Percentiles rank a stretch among this genome's conserved stretches.
These are phyloP conservation scores for Drosophila maculinotata DNA, from an alignment of 2,888 invertebrate species.

Conservation along the genomic window DNA sequence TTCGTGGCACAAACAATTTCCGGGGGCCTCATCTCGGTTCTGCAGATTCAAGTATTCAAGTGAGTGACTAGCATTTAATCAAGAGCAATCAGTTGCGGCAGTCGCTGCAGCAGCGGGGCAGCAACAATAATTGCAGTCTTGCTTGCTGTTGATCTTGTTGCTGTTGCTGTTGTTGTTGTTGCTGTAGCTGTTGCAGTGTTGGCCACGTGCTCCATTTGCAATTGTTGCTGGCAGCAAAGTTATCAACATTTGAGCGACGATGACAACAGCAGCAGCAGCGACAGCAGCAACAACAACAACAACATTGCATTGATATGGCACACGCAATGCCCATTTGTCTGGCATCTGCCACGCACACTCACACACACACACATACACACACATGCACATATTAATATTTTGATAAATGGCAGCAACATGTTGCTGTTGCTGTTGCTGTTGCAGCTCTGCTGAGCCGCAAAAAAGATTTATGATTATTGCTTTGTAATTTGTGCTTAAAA, in stretches of 20 bases:
- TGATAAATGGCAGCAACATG: slow-evolving; percentile 75
- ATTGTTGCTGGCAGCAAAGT: slow-evolving; percentile 56
- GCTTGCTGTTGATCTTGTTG: slow-evolving; percentile 30
- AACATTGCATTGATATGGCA: slow-evolving; percentile 64
- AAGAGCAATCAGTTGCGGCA: slow-evolving; percentile 72
- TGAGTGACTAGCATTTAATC: slow-evolving; percentile 77
- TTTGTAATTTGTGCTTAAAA: slow-evolving; percentile 80
- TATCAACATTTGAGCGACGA: slow-evolving; percentile 66
- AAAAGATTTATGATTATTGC: slow-evolving; percentile 80
- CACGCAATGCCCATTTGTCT: slow-evolving; percentile 76
- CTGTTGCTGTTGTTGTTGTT: slow-evolving; percentile 34
- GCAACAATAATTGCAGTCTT: slow-evolving; percentile 58
- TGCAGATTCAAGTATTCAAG: slow-evolving; percentile 60
- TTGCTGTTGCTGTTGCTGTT: slow-evolving; percentile 54
- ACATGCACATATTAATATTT: slow-evolving; percentile 51
- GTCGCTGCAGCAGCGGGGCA: slow-evolving; percentile 37
- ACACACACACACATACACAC: slow-evolving; percentile 19
- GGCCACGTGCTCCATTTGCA: slow-evolving; percentile 70
- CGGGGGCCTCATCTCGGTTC: slow-evolving; percentile 53
- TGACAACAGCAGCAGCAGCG: slow-evolving; percentile 53
- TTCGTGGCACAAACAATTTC: slow-evolving; percentile 75
- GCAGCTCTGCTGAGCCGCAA: slow-evolving; percentile 66
- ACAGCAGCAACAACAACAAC: slow-evolving; percentile 31
- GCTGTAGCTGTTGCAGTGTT: slow-evolving; percentile 41
- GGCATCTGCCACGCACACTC: slow-evolving; percentile 64